phyloP scores from a whole-genome alignment of 2,888 invertebrate species.

The Agelastica alni region DNA sequence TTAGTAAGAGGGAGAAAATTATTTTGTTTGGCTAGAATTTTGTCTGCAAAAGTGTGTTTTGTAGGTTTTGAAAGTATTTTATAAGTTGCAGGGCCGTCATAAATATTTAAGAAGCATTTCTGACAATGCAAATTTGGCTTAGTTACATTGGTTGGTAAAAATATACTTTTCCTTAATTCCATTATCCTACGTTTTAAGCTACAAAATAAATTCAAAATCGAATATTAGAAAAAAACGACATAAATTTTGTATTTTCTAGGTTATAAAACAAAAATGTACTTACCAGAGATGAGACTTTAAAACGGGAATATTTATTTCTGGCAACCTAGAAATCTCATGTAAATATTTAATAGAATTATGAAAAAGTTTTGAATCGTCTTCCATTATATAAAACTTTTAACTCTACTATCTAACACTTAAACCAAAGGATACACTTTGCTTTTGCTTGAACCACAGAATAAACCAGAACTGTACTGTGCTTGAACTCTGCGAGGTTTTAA shows the following conservation, averaged over 20 bases:
- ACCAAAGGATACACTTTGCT: no score
- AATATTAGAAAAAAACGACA: background rate
- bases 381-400: no score
- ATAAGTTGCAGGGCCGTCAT: slow-evolving; percentile 31
- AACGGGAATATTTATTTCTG: slow-evolving; percentile 21
- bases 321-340: slow-evolving; percentile 23
- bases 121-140: slow-evolving; percentile 25
- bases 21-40: slow-evolving; percentile 20
- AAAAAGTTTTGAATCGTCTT: slow-evolving; percentile 19
- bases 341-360: slow-evolving; percentile 29
- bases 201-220: background rate
- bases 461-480: no score
- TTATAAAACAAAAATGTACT: slow-evolving; percentile 9
- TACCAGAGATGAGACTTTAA: slow-evolving; percentile 30
- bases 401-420: no score
- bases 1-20: slow-evolving; percentile 25
- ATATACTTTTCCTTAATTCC: slow-evolving; percentile 23
- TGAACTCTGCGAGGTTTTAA: no score
- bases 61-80: slow-evolving; percentile 24
- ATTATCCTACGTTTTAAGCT: slow-evolving; percentile 31
- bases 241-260: background rate
- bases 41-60: slow-evolving; percentile 28
- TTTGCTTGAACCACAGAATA: no score
- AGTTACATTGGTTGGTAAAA: slow-evolving; percentile 22
- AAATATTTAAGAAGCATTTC: slow-evolving; percentile 28